Evolutionary conservation across 2,888 invertebrate species (phyloP), one percentile per base, ranked within the genome.

Genomic region (Drosophila ustulata): DNA sequence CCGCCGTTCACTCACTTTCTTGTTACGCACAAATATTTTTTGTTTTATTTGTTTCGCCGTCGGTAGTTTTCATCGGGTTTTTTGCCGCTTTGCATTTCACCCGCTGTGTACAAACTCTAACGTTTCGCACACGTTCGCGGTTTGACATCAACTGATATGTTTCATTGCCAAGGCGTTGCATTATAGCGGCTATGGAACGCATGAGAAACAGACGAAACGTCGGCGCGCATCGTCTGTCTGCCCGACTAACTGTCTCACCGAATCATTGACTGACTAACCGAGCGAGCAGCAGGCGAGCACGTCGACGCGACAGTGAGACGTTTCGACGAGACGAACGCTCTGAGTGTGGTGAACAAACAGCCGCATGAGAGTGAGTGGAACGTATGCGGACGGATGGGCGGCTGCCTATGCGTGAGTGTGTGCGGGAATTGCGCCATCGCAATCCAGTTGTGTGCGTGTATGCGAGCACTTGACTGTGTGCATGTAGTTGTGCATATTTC

Each of bases 271-370:
- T 47, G 61, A 55, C 57, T 18, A 25, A 6, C 57, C 6, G 46
- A 37, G 41, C n/a, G 47, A 30, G 30, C 41, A 26, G 30, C 30
- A 30, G 30, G 30, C n/a, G 11, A 3, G 6, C 28, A 3, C 34
- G 23, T 9, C 46, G 46, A 37, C 11, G 39, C 58, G 34, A 52
- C 66, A 57, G 71, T 75, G 76, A 67, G 75, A 71, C 75, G 71
- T 61, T 71, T 75, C 59, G 66, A 26, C 63, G 62, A 74, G 75
- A 78, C 78, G 64, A 66, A 75, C 78, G 66, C 72, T 71, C 63
- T n/a, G 72, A 78, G 73, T 78, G 70, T 78, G 78, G 75, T 79
- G 79, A 76, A 79, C 70, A 79, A 79, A 79, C 79, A 73, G 66
- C 39, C 41, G 46, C 47, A 68, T 62, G 41, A 13, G 63, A 39